Evolutionary conservation across 2,888 invertebrate species (phyloP), one percentile per base, ranked within the genome.

Genomic region (Scaptomyza flava): DNA sequence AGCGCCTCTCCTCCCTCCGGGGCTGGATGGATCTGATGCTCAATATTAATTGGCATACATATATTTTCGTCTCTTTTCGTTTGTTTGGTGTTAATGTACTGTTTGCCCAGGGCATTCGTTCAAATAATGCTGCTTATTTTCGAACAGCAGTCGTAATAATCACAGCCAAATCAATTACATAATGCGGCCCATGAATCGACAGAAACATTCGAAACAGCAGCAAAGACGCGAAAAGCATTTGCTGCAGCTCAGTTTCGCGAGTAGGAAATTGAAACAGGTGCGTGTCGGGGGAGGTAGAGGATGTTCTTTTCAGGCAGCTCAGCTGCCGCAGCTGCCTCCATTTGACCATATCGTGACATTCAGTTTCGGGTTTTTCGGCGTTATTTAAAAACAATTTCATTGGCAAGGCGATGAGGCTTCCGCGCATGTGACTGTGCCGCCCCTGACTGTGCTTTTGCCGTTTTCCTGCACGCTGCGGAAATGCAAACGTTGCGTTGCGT

Each of bases 11-110:
- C 14, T 6, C 36, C 23, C 14, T 36, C 38, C 47, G 5, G 12
- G 12, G 6, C 6, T 8, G n/a, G n/a, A 33, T 23, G 53, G 38
- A 54, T 62, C 56, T 53, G 64, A 53, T 62, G 68, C 72, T 58
- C 67, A 68, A 73, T 79, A 79, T 85, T 85, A 89, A 84, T 84
- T 89, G 88, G 74, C 66, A 60, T 17, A 48, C 3, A 38, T 20
- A 48, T 48, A 17, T 69, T 66, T 69, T 68, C 69, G 14, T 6
- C n/a, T 14, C 3, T 41, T 56, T 71, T 14, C 11, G 8, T 17
- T 38, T 48, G 43, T 31, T 41, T 33, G 63, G 50, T 42, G 73
- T 66, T 85, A 81, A 87, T 87, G 86, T 69, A 61, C 53, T 87
- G 65, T 79, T 87, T 82, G 77, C 60, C 42, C 50, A 45, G 68